Evolutionary conservation across 1,140 invertebrate genomes (phyloP).

Genomic region (Procambarus virginalis): DNA sequence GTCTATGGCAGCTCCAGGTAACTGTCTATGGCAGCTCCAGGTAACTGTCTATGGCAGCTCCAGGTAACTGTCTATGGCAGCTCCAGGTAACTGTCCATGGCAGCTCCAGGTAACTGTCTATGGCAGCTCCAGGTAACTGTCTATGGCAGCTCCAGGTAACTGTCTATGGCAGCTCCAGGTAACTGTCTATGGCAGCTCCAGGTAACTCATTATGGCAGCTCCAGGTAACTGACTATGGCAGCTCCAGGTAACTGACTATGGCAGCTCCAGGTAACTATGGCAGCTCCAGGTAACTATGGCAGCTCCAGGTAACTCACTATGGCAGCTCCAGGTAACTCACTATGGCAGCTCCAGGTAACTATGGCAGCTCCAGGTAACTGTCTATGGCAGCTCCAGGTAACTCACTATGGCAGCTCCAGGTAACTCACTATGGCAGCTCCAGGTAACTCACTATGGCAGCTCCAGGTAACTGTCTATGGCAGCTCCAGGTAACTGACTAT

Average conservation of each 20-base stretch:
- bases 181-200: conserved; percentile 48
- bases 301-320: conserved; percentile 54
- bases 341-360: conserved; percentile 53
- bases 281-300: conserved; percentile 51
- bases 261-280: conserved; percentile 54
- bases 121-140: conserved; percentile 53
- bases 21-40: conserved; percentile 51
- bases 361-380: conserved; percentile 53
- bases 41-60: conserved; percentile 55
- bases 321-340: conserved; percentile 55
- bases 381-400: conserved; percentile 53
- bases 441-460: conserved; percentile 53
- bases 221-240: conserved; percentile 54
- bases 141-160: conserved; percentile 53
- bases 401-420: conserved; percentile 52
- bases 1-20: conserved; percentile 53
- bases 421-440: conserved; percentile 51
- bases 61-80: conserved; percentile 50
- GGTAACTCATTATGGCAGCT: conserved; percentile 53
- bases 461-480: conserved; percentile 55
- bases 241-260: conserved; percentile 53
- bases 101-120: conserved; percentile 53
- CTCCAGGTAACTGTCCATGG: conserved; percentile 57
- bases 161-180: conserved; percentile 54
- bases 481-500: conserved; percentile 54